These are phyloP conservation scores for Plecturocebus donacophilus DNA, from an alignment of 2,113 vertebrate species.

Conservation along the genomic window DNA sequence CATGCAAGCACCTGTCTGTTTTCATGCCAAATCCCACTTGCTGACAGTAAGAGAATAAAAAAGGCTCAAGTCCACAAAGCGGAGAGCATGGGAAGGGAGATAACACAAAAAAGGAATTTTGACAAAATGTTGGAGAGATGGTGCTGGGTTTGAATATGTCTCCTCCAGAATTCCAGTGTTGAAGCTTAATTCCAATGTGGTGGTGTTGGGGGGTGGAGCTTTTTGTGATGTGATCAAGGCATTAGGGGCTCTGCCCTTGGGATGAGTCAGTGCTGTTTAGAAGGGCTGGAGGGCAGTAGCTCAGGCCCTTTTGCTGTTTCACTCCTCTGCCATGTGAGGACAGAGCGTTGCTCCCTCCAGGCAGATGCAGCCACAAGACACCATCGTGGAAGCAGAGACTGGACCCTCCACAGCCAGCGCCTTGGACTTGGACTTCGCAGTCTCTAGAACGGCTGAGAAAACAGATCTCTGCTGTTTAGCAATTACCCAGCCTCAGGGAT, in stretches of 20 bases:
- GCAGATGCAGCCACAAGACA: too few species aligned
- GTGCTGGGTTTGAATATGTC: background rate
- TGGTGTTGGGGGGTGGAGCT: background rate
- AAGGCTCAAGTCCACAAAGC: background rate
- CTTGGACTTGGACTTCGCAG: background rate
- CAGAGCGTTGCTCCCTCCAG: too few species aligned
- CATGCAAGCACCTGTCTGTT: rapidly evolving
- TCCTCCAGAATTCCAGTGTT: background rate
- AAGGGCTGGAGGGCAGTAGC: background rate
- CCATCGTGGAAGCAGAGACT: background rate
- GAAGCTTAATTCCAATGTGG: too few species aligned
- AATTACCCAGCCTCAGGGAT: background rate
- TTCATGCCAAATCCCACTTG: background rate
- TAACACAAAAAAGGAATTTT: too few species aligned
- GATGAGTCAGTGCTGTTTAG: background rate
- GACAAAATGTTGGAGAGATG: too few species aligned
- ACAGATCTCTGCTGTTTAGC: background rate
- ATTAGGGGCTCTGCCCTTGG: background rate
- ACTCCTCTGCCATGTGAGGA: background rate
- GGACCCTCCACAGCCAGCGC: too few species aligned
- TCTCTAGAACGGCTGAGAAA: background rate
- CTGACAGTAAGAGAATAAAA: too few species aligned
- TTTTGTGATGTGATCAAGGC: background rate
- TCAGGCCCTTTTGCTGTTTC: background rate
- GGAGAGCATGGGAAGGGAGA: background rate